Percentiles rank a stretch among this genome's conserved stretches.
Conservation (phyloP, 2,888 invertebrate species). For the Maniola hyperantus region DNA sequence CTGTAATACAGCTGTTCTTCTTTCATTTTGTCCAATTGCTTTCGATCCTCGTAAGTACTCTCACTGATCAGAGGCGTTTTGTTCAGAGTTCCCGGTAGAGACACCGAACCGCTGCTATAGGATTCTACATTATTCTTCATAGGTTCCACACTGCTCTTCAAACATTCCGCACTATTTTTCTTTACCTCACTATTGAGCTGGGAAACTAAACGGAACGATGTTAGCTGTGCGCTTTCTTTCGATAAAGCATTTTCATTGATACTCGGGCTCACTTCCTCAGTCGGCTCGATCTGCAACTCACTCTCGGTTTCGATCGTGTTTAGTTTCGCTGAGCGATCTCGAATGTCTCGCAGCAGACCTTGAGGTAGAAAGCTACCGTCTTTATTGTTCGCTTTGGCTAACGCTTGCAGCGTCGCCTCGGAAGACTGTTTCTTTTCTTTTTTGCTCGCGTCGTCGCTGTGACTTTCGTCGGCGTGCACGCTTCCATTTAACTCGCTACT, state of each 20-base stretch:
- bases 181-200: slow-evolving; percentile 72
- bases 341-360: slow-evolving; percentile 86
- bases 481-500: slow-evolving; percentile 85
- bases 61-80: slow-evolving; percentile 83
- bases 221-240: slow-evolving; percentile 77
- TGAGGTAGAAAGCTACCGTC: slow-evolving; percentile 83
- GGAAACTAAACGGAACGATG: slow-evolving; percentile 80
- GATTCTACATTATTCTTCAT: slow-evolving; percentile 52
- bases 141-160: slow-evolving; percentile 4
- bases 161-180: slow-evolving; percentile 48
- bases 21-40: slow-evolving; percentile 77
- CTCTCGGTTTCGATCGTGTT: slow-evolving; percentile 74
- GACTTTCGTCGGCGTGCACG: slow-evolving; percentile 77
- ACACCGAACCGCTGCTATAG: slow-evolving; percentile 51
- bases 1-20: slow-evolving; percentile 73
- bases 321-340: slow-evolving; percentile 84
- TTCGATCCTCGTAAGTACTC: slow-evolving; percentile 86
- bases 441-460: slow-evolving; percentile 65
- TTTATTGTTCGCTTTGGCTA: slow-evolving; percentile 64
- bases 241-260: slow-evolving; percentile 74
- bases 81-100: slow-evolving; percentile 38
- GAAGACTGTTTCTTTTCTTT: slow-evolving; percentile 66
- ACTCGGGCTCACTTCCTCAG: slow-evolving; percentile 69
- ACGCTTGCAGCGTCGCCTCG: slow-evolving; percentile 63
- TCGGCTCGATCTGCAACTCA: slow-evolving; percentile 58